A percentile compares a stretch with the other conserved stretches of the same genome.
Conservation (phyloP, 1,140 invertebrate genomes). For the Choristoneura fumiferana region DNA sequence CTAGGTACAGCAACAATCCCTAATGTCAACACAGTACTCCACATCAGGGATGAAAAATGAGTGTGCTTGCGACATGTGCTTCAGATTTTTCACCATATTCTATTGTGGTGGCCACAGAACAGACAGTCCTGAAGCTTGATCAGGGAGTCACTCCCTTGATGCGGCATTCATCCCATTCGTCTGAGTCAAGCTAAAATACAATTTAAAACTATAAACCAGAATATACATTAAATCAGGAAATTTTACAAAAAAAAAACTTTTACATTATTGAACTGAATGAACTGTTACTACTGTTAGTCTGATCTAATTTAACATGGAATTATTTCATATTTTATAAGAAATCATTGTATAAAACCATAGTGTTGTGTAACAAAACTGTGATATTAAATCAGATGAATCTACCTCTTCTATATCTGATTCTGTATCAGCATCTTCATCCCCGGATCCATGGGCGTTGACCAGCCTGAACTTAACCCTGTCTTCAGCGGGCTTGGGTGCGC, state of each 20-base stretch:
- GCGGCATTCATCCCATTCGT: slow-evolving; percentile 88
- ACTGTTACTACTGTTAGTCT: neutral
- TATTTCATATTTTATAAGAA: neutral
- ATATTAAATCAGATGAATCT: slow-evolving; percentile 20
- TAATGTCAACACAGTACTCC: slow-evolving; percentile 92
- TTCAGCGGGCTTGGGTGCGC: slow-evolving; percentile 23
- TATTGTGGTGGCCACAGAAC: slow-evolving; percentile 91
- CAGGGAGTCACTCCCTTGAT: slow-evolving; percentile 72
- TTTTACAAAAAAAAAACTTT: no score
- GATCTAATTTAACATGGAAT: neutral
- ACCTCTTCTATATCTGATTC: slow-evolving; percentile 79
- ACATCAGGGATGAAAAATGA: slow-evolving; percentile 97
- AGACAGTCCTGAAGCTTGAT: slow-evolving; percentile 87
- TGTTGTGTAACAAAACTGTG: neutral
- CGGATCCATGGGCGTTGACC: slow-evolving; percentile 52
- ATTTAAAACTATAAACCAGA: neutral
- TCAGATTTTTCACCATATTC: slow-evolving; percentile 89
- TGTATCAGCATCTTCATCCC: slow-evolving; percentile 70
- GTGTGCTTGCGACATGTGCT: slow-evolving; percentile 95
- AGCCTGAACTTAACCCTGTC: slow-evolving; percentile 59
- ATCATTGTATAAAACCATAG: neutral
- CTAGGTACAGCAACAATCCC: slow-evolving; percentile 93
- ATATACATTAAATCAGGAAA: neutral
- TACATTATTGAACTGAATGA: no score
- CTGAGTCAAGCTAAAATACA: slow-evolving; percentile 80